Evolutionary conservation across 2,888 invertebrate genomes (phyloP), one percentile per base, ranked within the genome.

Genomic region (Monopis laevigella): DNA sequence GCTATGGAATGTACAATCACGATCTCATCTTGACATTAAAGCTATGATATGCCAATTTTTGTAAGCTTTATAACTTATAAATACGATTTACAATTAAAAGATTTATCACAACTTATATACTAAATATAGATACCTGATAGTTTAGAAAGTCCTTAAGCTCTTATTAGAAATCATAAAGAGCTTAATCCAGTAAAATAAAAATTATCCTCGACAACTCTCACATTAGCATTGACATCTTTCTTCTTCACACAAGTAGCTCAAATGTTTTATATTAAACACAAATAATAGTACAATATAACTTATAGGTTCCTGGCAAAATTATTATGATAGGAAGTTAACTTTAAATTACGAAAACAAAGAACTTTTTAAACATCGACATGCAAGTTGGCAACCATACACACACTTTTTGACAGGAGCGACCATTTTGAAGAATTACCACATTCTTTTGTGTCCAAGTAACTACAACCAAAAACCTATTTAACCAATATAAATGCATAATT

Each of bases 371-470:
- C 74, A 74, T 73, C 72, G 77, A 78, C 75, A 74, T 75, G 75
- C 81, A 82, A 82, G 81, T 82, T 82, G 83, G 82, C 82, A 83
- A 82, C 82, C 80, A 78, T 78, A 80, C 82, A 77, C 77, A 40
- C n/a, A n/a, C n/a, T n/a, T n/a, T n/a, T n/a, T n/a, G n/a, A n/a
- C n/a, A 52, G 46, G 47, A 84, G 86, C 86, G 84, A 86, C 87
- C 87, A 87, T 87, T 85, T 87, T 87, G 86, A 78, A 81, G 77
- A 86, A 86, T 86, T 86, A 86, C 85, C 85, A 86, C 86, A 86
- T 86, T 86, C 86, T 84, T 80, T 75, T 66, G 68, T 65, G 65
- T 65, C 72, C 71, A 71, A 68, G 48, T 55, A 65, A 64, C n/a
- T n/a, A n/a, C n/a, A n/a, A n/a, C n/a, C n/a, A n/a, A n/a, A n/a